These are phyloP conservation scores for Yasuhikotakia modesta DNA, from an alignment of 2,797 vertebrate genomes.

Conservation along the genomic window DNA sequence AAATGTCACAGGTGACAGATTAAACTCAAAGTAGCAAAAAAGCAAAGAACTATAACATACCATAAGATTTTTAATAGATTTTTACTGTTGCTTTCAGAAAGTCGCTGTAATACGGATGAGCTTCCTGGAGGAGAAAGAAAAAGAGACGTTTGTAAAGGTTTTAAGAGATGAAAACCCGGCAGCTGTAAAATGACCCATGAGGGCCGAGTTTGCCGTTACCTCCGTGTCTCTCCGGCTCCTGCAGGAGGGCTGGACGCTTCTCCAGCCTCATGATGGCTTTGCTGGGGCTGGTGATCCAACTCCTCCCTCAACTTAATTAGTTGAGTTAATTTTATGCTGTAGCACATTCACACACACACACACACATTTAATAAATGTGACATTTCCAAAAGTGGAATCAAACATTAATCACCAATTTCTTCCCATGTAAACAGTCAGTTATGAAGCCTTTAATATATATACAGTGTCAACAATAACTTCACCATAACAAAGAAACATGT, in stretches of 20 bases:
- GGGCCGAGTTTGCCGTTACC: constrained; percentile 73
- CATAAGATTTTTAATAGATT: constrained; percentile 91
- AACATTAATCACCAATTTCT: too few species aligned
- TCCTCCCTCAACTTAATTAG: constrained; percentile 95
- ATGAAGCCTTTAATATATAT: too few species aligned
- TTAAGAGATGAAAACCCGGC: background rate
- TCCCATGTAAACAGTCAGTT: too few species aligned
- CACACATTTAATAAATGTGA: too few species aligned
- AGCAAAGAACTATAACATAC: too few species aligned
- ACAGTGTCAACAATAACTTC: too few species aligned
- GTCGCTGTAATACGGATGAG: constrained; percentile 91
- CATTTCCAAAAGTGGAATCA: too few species aligned
- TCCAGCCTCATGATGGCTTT: constrained; percentile 96
- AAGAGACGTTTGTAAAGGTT: background rate
- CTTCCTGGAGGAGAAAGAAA: constrained; percentile 80
- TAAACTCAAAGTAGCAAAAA: background rate
- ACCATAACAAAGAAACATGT: too few species aligned
- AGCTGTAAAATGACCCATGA: background rate
- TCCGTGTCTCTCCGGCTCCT: constrained; percentile 96
- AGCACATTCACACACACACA: too few species aligned
- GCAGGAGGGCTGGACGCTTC: constrained; percentile 91
- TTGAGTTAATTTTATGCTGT: too few species aligned
- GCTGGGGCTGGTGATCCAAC: constrained; percentile 94
- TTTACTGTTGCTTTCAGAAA: constrained; percentile 84
- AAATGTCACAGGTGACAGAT: background rate